phyloP scores from a whole-genome alignment of 2,113 vertebrate genomes.

The Cervus canadensis region DNA sequence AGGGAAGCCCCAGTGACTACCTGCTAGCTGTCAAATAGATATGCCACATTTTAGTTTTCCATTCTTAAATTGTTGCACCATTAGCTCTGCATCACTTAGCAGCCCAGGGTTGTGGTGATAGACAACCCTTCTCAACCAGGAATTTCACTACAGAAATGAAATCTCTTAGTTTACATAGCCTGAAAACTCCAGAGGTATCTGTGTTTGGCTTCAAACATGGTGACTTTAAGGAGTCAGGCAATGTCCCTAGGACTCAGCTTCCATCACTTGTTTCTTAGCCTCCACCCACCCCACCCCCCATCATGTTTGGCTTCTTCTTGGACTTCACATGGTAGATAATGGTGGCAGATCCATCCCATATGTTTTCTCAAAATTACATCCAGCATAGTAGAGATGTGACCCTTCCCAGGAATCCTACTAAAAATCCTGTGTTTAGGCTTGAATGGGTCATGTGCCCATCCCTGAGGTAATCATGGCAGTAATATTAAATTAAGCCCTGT shows the following conservation, averaged over 20 bases:
- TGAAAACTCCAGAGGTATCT: neutral
- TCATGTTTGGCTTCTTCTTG: neutral
- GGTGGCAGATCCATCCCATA: neutral
- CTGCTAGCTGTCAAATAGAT: neutral
- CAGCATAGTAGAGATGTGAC: neutral
- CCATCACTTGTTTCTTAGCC: neutral
- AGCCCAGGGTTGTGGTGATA: neutral
- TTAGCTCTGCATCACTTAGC: neutral
- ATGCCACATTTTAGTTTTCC: neutral
- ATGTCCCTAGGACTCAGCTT: neutral
- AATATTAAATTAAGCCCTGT: neutral
- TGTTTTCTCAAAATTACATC: neutral
- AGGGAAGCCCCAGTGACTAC: neutral
- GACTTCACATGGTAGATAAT: neutral
- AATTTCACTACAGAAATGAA: neutral
- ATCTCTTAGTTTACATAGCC: neutral
- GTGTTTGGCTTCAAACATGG: neutral
- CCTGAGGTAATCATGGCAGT: neutral
- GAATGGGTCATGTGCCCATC: neutral
- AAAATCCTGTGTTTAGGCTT: neutral
- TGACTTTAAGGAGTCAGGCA: neutral
- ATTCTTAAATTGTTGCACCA: neutral
- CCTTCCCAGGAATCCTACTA: neutral
- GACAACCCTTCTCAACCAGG: neutral
- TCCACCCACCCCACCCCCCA: fast-evolving